Evolutionary conservation across 2,797 vertebrate species (phyloP).

Genomic region (Platalea minor): DNA sequence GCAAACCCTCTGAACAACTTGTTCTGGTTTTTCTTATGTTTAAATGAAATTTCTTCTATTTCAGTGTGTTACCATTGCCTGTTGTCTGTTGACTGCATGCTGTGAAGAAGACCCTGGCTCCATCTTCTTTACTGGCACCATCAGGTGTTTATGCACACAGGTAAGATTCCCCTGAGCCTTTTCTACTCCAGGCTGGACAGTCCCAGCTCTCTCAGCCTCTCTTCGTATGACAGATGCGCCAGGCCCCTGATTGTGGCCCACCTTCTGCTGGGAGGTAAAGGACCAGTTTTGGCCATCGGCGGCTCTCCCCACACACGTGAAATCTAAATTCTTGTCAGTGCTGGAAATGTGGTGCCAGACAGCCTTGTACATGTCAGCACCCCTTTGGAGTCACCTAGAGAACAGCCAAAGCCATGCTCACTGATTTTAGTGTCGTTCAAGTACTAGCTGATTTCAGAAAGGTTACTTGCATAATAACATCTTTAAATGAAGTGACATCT

Average conservation of each 20-base stretch:
- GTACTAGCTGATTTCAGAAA: not conserved
- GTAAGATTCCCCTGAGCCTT: not conserved
- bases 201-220: not conserved
- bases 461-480: not conserved
- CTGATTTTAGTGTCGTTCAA: not conserved
- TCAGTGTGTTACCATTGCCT: not conserved
- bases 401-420: not conserved
- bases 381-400: not conserved
- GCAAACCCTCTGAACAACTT: not conserved
- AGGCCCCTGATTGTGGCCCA: too few species aligned
- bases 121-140: not conserved
- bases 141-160: not conserved
- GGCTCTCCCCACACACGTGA: not conserved
- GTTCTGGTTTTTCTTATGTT: not conserved
- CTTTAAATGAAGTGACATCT: not conserved
- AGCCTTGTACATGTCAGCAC: not conserved
- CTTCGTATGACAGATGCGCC: not conserved
- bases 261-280: not conserved
- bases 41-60: not conserved
- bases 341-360: not conserved
- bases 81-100: not conserved
- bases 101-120: not conserved
- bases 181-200: not conserved
- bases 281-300: not conserved
- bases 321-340: not conserved